These are phyloP conservation scores for Geotrypetes seraphini DNA, from an alignment of 2,797 vertebrate species.

Conservation along the genomic window DNA sequence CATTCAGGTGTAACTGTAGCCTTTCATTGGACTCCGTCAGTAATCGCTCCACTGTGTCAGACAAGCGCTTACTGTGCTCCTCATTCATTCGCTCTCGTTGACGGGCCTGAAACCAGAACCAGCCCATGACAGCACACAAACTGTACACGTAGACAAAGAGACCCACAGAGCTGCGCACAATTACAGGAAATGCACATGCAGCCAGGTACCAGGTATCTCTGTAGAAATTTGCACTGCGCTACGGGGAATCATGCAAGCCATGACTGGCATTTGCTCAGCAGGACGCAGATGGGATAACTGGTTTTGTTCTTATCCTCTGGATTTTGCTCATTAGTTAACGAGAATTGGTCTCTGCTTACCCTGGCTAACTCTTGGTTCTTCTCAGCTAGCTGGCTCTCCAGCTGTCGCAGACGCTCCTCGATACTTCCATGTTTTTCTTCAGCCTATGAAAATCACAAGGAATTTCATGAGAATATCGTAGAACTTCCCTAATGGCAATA, in stretches of 20 bases:
- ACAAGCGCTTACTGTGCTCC: constrained; percentile 88
- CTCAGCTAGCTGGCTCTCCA: constrained; percentile 87
- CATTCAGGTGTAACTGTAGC: constrained; percentile 89
- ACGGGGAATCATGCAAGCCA: no score
- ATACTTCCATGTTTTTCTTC: constrained; percentile 85
- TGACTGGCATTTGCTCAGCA: no score
- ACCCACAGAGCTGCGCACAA: no score
- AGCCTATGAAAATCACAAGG: constrained; percentile 58
- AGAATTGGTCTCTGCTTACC: constrained; percentile 48
- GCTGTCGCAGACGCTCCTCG: constrained; percentile 83
- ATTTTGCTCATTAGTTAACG: neutral
- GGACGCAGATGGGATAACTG: no score
- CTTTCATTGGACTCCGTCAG: constrained; percentile 89
- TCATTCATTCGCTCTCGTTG: constrained; percentile 96
- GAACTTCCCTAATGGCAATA: no score
- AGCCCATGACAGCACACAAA: no score
- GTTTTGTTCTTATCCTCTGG: no score
- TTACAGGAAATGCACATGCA: no score
- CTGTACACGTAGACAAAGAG: no score
- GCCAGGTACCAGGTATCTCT: no score
- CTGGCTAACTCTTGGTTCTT: constrained; percentile 91
- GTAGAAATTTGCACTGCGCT: no score
- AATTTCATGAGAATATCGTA: neutral
- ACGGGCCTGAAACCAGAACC: constrained; percentile 66
- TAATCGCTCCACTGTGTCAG: constrained; percentile 87